Evolutionary conservation across 2,888 invertebrate genomes (phyloP), one percentile per base, ranked within the genome.

Genomic region (Rotaria sp.): DNA sequence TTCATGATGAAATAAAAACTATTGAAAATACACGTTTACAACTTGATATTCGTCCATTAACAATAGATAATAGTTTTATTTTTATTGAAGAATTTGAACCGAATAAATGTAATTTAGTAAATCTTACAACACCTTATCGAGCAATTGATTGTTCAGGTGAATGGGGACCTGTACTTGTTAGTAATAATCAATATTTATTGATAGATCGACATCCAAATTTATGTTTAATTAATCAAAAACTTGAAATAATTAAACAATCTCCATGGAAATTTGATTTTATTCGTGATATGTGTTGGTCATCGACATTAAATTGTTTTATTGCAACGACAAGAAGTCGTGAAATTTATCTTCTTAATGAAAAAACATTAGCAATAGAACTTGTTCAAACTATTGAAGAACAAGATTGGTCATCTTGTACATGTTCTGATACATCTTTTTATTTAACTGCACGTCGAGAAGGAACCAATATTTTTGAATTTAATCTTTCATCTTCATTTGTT

Each of bases 241-340:
- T 52, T 15, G 15, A n/a, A 67, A 35, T 67, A 67, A 30, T 67
- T 11, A 67, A 67, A 30, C 24, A 67, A 35, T 30, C n/a, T 30
- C 35, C 35, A 67, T 67, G 67, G 67, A 67, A 67, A 67, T 67
- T 30, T 21, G 67, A 67, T 67, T n/a, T 30, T 15, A 67, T 67
- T 67, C 67, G 67, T 30, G 30, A 67, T 30, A 67, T 67, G 67
- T 67, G 67, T 67, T 67, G 67, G 67, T 67, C 67, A 67, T 30
- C 67, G 15, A 30, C 30, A 30, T 67, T 67, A 30, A 30, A 24
- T 11, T 4, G 30, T 67, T 67, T 67, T 30, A 67, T 67, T 35
- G 30, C 30, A 11, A 67, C 11, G 8, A 52, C 52, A 21, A 15
- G 35, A n/a, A n/a, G n/a, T 67, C 30, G 35, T 30, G 35, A 67